Percentiles rank a stretch among this genome's conserved stretches.
These are phyloP conservation scores for Heterodera carotae DNA, from an alignment of 1,140 invertebrate species.

Conservation along the genomic window DNA sequence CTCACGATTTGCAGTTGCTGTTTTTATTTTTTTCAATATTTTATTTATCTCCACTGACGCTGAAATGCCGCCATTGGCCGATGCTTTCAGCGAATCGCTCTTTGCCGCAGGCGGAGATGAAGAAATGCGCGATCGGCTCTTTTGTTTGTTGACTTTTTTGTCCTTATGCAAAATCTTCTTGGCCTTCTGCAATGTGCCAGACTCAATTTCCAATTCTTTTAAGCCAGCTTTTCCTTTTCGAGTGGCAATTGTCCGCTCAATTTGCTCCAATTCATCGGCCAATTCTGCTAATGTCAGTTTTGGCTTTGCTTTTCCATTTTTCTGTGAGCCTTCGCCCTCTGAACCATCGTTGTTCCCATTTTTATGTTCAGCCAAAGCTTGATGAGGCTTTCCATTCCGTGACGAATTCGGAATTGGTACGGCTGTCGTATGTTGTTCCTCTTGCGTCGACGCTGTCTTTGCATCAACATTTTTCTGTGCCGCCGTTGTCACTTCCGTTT, in stretches of 20 bases:
- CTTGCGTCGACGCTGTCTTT: neutral
- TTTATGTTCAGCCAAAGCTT: neutral
- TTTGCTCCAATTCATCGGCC: conserved; percentile 21
- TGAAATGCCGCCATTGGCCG: neutral
- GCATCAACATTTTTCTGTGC: neutral
- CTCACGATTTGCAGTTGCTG: neutral
- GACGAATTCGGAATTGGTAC: neutral
- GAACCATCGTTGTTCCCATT: neutral
- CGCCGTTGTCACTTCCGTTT: neutral
- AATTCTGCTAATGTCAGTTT: conserved; percentile 25
- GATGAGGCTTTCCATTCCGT: neutral
- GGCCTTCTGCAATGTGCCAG: conserved; percentile 9
- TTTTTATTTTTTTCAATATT: neutral
- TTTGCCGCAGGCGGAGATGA: neutral
- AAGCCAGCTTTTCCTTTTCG: neutral
- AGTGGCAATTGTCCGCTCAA: conserved; percentile 3
- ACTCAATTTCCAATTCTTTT: conserved; percentile 20
- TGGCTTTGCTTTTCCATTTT: neutral
- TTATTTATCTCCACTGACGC: neutral
- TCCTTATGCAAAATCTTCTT: conserved; percentile 12
- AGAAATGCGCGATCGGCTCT: neutral
- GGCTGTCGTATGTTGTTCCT: neutral
- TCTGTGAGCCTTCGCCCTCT: conserved; percentile 1
- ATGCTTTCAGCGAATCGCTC: neutral
- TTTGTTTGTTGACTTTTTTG: conserved; percentile 18